Evolutionary conservation across 2,797 vertebrate genomes (phyloP).

Genomic region (Odontamblyopus rebecca): DNA sequence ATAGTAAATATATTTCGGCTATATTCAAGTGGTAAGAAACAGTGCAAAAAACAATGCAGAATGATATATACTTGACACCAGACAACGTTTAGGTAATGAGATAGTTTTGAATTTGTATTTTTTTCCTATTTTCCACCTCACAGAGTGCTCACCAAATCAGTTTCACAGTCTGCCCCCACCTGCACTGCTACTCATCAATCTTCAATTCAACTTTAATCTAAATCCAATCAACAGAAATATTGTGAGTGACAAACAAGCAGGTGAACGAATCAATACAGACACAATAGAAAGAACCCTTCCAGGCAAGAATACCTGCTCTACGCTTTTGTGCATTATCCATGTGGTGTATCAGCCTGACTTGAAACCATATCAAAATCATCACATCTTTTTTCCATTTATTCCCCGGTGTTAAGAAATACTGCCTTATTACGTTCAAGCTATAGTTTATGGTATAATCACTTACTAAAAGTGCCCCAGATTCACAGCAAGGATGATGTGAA

Average conservation of each 20-base stretch:
- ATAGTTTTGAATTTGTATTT: conserved; percentile 19
- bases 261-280: conserved; percentile 22
- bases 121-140: conserved; percentile 49
- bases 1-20: too few relatives aligned
- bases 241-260: conserved; percentile 42
- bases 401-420: conserved; percentile 21
- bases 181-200: conserved; percentile 22
- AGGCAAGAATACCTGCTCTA: neutral
- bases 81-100: neutral
- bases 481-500: neutral
- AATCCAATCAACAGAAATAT: conserved; percentile 42
- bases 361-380: conserved; percentile 22
- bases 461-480: neutral
- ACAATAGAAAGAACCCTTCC: neutral
- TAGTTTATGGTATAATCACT: conserved; percentile 9
- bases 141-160: conserved; percentile 38
- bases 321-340: conserved; percentile 29
- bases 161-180: conserved; percentile 20
- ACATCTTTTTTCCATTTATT: conserved; percentile 30
- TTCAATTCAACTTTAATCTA: conserved; percentile 34
- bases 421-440: conserved; percentile 17
- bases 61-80: conserved; percentile 1
- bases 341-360: conserved; percentile 16
- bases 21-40: too few relatives aligned
- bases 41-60: too few relatives aligned